A percentile compares a stretch with the other conserved stretches of the same genome.
Conservation (phyloP, 2,113 vertebrate genomes). For the Bubalus kerabau region DNA sequence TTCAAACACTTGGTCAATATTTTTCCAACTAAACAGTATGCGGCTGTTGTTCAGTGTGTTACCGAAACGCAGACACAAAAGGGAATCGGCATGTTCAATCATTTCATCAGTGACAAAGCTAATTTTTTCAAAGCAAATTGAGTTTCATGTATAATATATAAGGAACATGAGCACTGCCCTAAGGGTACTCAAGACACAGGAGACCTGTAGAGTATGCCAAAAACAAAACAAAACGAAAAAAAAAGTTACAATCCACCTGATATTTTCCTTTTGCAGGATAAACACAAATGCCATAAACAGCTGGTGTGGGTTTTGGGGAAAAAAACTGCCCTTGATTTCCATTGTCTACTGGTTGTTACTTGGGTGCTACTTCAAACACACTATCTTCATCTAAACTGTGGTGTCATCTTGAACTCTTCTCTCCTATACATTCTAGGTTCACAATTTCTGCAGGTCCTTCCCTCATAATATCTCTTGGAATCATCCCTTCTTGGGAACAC, state of each 20-base stretch:
- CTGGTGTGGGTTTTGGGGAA: not conserved
- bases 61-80: not conserved
- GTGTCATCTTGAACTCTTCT: not conserved
- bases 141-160: not conserved
- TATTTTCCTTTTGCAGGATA: not conserved
- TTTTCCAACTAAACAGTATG: constrained; percentile 2
- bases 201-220: not conserved
- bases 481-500: not conserved
- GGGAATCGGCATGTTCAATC: not conserved
- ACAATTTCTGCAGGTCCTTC: not conserved
- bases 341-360: not conserved
- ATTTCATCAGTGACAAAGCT: not conserved
- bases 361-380: not conserved
- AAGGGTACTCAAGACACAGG: not conserved
- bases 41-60: not conserved
- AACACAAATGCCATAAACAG: not conserved
- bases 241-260: not conserved
- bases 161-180: not conserved
- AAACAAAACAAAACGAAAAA: not conserved
- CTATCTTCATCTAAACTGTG: not conserved
- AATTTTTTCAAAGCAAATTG: not conserved
- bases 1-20: not conserved
- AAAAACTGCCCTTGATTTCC: not conserved
- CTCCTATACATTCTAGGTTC: not conserved
- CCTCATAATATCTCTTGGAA: not conserved